phyloP scores from a whole-genome alignment of 2,888 invertebrate species.

The Chymomyza amoena region DNA sequence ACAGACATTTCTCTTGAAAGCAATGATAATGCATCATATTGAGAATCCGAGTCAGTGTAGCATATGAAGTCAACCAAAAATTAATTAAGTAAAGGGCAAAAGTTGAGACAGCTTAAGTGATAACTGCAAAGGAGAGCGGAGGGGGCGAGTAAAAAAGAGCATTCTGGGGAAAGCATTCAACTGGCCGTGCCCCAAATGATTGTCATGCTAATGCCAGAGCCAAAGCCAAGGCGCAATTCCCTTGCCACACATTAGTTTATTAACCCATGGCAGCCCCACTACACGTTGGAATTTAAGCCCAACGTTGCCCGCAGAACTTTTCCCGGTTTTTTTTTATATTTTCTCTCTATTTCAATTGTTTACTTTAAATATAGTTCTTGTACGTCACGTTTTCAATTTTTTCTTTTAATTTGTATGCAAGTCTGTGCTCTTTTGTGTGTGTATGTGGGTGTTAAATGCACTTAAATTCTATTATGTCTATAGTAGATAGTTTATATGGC shows the following conservation, averaged over 20 bases:
- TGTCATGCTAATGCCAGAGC: neutral
- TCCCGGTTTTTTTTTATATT: constrained; percentile 20
- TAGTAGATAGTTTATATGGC: neutral
- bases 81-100: neutral
- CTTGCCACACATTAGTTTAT: constrained; percentile 29
- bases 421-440: constrained; percentile 4
- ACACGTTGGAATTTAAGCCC: neutral
- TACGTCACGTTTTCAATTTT: constrained; percentile 9
- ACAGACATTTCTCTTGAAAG: neutral
- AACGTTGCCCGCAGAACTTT: constrained; percentile 23
- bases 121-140: neutral
- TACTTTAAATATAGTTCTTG: constrained; percentile 13
- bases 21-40: neutral
- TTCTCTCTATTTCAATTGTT: neutral
- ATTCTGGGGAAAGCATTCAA: neutral
- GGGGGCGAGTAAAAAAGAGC: neutral
- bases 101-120: neutral
- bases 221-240: neutral
- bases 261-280: constrained; percentile 20
- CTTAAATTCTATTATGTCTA: neutral
- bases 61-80: neutral
- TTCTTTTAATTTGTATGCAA: constrained; percentile 16
- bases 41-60: neutral
- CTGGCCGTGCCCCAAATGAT: neutral
- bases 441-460: constrained; percentile 8